phyloP scores from a whole-genome alignment of 2,113 vertebrate species.

The Microcebus tavaratra region DNA sequence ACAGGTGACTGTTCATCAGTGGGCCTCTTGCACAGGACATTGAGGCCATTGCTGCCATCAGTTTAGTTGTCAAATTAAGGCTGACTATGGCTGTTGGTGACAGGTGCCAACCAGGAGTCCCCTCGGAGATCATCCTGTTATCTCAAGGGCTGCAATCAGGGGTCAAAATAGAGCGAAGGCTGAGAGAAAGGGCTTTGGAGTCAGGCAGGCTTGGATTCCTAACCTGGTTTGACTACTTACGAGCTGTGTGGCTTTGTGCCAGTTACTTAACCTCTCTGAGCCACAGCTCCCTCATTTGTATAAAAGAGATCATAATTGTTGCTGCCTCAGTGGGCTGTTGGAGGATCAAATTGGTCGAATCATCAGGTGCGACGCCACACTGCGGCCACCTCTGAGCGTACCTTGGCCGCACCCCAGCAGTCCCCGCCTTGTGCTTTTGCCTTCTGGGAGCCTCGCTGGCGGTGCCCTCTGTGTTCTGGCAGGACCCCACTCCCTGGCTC shows the following conservation, averaged over 20 bases:
- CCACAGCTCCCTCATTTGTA: neutral
- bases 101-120: neutral
- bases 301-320: neutral
- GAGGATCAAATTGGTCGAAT: neutral
- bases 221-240: neutral
- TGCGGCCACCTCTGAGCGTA: neutral
- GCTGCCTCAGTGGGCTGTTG: too few relatives aligned
- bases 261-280: neutral
- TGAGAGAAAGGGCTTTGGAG: neutral
- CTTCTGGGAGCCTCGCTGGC: neutral
- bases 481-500: neutral
- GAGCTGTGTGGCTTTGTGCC: neutral
- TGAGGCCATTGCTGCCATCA: neutral
- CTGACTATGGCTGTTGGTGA: neutral
- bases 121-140: neutral
- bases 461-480: neutral
- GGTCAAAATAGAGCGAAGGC: neutral
- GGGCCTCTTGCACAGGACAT: neutral
- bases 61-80: neutral
- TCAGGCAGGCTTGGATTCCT: neutral
- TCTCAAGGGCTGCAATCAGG: neutral
- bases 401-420: accelerated
- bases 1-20: neutral
- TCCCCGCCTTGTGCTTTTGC: accelerated
- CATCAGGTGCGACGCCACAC: neutral